Evolutionary conservation across 2,888 invertebrate species (phyloP).

Genomic region (Eurytoma californica): DNA sequence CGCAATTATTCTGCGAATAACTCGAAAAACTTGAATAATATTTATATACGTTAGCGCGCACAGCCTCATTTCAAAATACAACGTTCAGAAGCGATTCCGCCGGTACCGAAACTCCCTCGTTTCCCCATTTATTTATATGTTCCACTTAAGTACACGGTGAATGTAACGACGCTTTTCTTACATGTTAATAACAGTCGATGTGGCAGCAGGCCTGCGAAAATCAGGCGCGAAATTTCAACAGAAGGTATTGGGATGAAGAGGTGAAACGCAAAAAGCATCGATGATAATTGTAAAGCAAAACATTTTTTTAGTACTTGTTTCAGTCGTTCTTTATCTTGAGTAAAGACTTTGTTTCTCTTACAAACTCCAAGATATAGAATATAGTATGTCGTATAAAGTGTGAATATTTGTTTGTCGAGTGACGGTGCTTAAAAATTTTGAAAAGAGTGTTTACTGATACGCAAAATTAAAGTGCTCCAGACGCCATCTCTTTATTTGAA

Average conservation of each 20-base stretch:
- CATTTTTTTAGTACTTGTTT: slow-evolving; percentile 35
- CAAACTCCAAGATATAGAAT: slow-evolving; percentile 36
- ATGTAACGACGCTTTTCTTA: slow-evolving; percentile 44
- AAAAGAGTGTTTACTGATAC: slow-evolving; percentile 40
- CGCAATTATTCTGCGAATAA: slow-evolving; percentile 25
- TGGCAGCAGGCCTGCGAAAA: slow-evolving; percentile 48
- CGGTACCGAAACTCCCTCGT: slow-evolving; percentile 23
- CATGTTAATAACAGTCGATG: slow-evolving; percentile 52
- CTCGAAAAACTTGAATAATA: slow-evolving; percentile 46
- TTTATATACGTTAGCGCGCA: slow-evolving; percentile 42
- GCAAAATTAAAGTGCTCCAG: slow-evolving; percentile 36
- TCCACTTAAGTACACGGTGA: slow-evolving; percentile 33
- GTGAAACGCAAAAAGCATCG: slow-evolving; percentile 17
- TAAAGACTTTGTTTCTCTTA: slow-evolving; percentile 30
- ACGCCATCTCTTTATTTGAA: slow-evolving; percentile 2
- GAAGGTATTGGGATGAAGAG: not conserved
- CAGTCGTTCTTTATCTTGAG: slow-evolving; percentile 47
- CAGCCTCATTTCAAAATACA: slow-evolving; percentile 53
- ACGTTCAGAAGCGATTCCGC: slow-evolving; percentile 41
- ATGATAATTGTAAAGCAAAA: slow-evolving; percentile 1
- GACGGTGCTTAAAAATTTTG: slow-evolving; percentile 24
- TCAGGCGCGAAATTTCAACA: slow-evolving; percentile 29
- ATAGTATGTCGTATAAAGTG: slow-evolving; percentile 40
- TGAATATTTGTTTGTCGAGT: slow-evolving; percentile 20
- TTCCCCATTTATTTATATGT: not conserved